A percentile compares a stretch with the other conserved stretches of the same genome.
Evolutionary conservation across 1,140 invertebrate species (phyloP).

Genomic region (Drosophila mauritiana): DNA sequence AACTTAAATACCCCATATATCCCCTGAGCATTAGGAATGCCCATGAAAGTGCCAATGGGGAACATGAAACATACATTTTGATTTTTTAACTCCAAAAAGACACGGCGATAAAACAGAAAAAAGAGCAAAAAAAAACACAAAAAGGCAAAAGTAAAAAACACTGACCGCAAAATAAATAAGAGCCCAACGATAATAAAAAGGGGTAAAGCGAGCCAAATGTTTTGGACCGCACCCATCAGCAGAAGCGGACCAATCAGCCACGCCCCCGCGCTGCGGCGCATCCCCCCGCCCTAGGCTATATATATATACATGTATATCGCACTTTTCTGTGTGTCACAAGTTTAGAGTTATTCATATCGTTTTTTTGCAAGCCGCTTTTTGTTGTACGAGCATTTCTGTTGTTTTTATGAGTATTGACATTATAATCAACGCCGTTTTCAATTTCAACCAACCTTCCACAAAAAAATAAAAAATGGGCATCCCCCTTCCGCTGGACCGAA

Average conservation of each 20-base stretch:
- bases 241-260: slow-evolving; percentile 34
- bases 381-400: slow-evolving; percentile 27
- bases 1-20: slow-evolving; percentile 17
- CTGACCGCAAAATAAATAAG: slow-evolving; percentile 57
- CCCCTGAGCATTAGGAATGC: slow-evolving; percentile 65
- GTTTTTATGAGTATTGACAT: slow-evolving; percentile 80
- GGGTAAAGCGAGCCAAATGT: slow-evolving; percentile 61
- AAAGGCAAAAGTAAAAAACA: slow-evolving; percentile 34
- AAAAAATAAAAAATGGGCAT: slow-evolving; percentile 54
- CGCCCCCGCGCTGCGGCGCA: slow-evolving; percentile 2
- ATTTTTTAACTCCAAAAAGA: slow-evolving; percentile 48
- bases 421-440: slow-evolving; percentile 82
- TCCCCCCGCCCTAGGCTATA: slow-evolving; percentile 8
- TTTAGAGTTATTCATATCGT: slow-evolving; percentile 31
- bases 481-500: neutral
- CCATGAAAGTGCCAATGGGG: slow-evolving; percentile 75
- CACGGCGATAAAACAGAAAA: slow-evolving; percentile 31
- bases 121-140: slow-evolving; percentile 17
- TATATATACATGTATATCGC: neutral
- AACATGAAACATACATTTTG: slow-evolving; percentile 77
- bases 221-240: slow-evolving; percentile 70
- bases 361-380: slow-evolving; percentile 20
- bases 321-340: slow-evolving; percentile 39
- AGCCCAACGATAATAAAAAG: slow-evolving; percentile 32
- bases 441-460: slow-evolving; percentile 68